Evolutionary conservation across 2,888 invertebrate species (phyloP), one percentile per base, ranked within the genome.

Genomic region (Pediacus dermestoides): DNA sequence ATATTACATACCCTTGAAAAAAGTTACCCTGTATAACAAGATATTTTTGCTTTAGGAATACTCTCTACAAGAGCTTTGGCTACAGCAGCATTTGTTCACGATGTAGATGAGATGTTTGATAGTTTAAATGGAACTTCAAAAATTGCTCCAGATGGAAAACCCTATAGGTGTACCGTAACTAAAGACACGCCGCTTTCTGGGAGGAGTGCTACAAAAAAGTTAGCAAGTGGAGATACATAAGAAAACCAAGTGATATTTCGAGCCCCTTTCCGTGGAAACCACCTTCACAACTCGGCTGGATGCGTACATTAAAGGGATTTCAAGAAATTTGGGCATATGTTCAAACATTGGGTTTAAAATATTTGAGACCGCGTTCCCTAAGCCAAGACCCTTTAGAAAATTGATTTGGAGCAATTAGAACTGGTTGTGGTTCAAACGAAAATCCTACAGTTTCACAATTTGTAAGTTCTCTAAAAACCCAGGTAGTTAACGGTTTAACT

Each of bases 361-460:
- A 18, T 7, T 18, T 18, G n/a, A 6, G 21, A n/a, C 7, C 16
- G 16, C n/a, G 16, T 2, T 13, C 6, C 1, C 8, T 26, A 3
- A 26, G n/a, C 2, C 34, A 34, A 34, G 27, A 26, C 26, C 21
- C 10, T 8, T 1, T 33, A 8, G 23, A 33, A 33, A 46, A 46
- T 28, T 22, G 39, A 11, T 46, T 46, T 30, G 43, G 37, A 9
- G 36, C 31, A 14, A 34, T 46, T 34, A 25, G 43, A 18, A 18
- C 30, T 16, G 34, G 43, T n/a, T 43, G 46, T 37, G 46, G 46
- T n/a, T 37, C 15, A 10, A 40, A 39, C 15, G 46, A 46, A n/a
- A 45, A 45, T 22, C 42, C 39, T 12, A 42, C 42, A 14, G 33
- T 16, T n/a, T 6, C 16, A 3, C 45, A 39, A 15, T 45, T 45